Evolutionary conservation across 2,888 invertebrate genomes (phyloP), one percentile per base, ranked within the genome.

Genomic region (Nudaria mundana): DNA sequence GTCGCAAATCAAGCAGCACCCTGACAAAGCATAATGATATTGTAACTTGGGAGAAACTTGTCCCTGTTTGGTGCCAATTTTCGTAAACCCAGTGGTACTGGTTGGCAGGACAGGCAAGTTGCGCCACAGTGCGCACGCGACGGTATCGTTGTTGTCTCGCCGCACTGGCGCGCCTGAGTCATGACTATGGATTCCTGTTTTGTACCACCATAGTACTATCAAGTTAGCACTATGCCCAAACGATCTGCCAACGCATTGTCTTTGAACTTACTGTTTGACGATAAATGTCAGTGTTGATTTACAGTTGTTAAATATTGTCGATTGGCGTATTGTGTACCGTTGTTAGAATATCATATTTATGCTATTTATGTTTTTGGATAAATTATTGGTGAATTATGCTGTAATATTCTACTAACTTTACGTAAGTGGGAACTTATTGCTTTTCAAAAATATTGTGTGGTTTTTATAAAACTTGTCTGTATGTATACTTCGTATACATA

Each of bases 211-310:
- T 52, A 62, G 68, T 70, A 78, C 73, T 77, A 77, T 71, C 75
- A 68, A 66, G 63, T 66, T 66, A 76, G 74, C 70, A 78, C 77
- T 82, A 81, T 82, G 74, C 76, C 78, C 81, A 84, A 83, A 83
- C 74, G 76, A 80, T 81, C 84, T 80, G 80, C 83, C 81, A 83
- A 83, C 83, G 82, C 85, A 82, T 82, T 85, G 82, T 83, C 81
- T 83, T 81, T 81, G 77, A 80, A 80, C 81, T 82, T 76, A 82
- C 76, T 79, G 78, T 78, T 70, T 63, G 56, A 63, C 70, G 71
- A 81, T 83, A 74, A 83, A 81, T 76, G 78, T 79, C 79, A 68
- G 61, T 69, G 66, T 56, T 82, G 77, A 80, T 84, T 79, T 79
- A 80, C 63, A 54, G 55, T 53, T 55, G 59, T 64, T 65, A 66